Percentiles rank a stretch among this genome's conserved stretches.
Conservation (phyloP, 2,113 vertebrate species). For the Neofelis nebulosa region DNA sequence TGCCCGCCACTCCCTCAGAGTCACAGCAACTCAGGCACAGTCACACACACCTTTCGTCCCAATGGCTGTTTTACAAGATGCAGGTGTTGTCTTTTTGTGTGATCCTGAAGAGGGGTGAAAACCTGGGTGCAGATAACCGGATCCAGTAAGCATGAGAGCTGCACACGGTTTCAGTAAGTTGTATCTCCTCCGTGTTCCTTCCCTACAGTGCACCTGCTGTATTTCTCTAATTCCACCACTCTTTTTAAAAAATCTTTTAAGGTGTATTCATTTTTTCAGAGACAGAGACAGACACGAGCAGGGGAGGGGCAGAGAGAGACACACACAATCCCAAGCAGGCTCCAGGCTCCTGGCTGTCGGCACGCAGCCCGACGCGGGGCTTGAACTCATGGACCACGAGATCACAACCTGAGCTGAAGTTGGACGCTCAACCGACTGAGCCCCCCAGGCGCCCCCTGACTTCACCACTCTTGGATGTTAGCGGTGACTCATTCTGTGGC, state of each 20-base stretch:
- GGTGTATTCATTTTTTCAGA: too few relatives aligned
- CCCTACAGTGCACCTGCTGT: not conserved
- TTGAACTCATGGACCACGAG: too few relatives aligned
- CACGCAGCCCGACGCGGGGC: too few relatives aligned
- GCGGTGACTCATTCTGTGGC: not conserved
- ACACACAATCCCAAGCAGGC: too few relatives aligned
- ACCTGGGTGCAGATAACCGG: not conserved
- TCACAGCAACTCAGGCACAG: not conserved
- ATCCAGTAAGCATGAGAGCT: not conserved
- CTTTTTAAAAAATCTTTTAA: too few relatives aligned
- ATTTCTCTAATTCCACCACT: not conserved
- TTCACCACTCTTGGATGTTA: not conserved
- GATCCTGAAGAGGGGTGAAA: not conserved
- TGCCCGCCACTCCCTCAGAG: not conserved
- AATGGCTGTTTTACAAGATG: not conserved
- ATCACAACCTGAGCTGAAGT: too few relatives aligned
- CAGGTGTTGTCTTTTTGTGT: not conserved
- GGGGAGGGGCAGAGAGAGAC: too few relatives aligned
- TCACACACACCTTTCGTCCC: not conserved
- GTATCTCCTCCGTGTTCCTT: not conserved
- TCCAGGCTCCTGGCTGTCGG: too few relatives aligned
- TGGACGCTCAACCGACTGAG: too few relatives aligned
- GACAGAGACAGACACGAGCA: too few relatives aligned
- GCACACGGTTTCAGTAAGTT: accelerated
- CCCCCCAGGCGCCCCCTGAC: too few relatives aligned